Conservation (phyloP, 2,113 vertebrate genomes). For the Laticauda colubrina region DNA sequence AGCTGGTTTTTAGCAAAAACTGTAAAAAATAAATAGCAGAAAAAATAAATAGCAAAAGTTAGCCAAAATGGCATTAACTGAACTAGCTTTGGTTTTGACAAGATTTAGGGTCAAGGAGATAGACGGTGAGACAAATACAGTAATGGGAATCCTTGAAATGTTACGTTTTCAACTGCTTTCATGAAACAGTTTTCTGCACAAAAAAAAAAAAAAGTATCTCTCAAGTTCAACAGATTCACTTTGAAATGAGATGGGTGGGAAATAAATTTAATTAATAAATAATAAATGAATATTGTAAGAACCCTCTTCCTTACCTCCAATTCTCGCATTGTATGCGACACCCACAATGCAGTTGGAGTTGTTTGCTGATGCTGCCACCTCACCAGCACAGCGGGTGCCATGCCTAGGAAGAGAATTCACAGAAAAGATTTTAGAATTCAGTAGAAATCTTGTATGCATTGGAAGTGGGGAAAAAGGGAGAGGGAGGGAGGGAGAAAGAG, state of each 20-base stretch:
- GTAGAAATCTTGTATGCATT: neutral
- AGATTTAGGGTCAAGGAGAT: neutral
- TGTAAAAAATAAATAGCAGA: neutral
- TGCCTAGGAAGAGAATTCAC: slow-evolving; percentile 70
- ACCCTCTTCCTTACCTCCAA: slow-evolving; percentile 79
- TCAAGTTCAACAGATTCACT: neutral
- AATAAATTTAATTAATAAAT: neutral
- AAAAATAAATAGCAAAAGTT: neutral
- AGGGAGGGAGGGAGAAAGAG: neutral
- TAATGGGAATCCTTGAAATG: neutral
- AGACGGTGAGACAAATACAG: neutral
- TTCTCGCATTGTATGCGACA: slow-evolving; percentile 87
- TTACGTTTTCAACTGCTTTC: neutral
- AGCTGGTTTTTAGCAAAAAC: neutral
- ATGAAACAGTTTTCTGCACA: too few species aligned
- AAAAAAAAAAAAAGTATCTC: neutral
- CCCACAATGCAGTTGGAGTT: slow-evolving; percentile 91
- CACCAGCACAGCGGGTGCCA: slow-evolving; percentile 89
- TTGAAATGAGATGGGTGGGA: neutral
- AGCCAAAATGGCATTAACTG: too few species aligned
- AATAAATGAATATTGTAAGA: neutral
- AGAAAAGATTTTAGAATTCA: accelerated
- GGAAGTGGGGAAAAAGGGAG: too few species aligned
- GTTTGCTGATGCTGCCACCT: slow-evolving; percentile 87
- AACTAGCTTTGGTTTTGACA: too few species aligned